phyloP scores from a whole-genome alignment of 2,113 vertebrate genomes.

The Pelmatolapia mariae region DNA sequence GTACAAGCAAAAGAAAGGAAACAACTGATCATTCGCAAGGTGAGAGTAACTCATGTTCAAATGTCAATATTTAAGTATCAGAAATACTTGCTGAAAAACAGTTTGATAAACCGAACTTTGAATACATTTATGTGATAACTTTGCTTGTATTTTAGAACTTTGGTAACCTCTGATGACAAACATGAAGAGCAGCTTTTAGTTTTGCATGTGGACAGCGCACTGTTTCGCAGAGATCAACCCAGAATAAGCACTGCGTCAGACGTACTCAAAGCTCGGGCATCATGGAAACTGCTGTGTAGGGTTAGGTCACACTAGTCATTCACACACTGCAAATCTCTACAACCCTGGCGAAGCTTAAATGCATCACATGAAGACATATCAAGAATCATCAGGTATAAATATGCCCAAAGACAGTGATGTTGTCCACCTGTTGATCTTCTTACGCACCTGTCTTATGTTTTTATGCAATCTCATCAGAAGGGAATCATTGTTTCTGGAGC shows the following conservation, averaged over 20 bases:
- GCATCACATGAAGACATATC: background rate
- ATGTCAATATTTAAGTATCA: background rate
- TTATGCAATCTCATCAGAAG: background rate
- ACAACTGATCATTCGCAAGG: background rate
- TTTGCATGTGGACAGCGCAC: background rate
- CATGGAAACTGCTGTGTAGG: conserved; percentile 5
- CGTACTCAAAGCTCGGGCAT: background rate
- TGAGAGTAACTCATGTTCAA: conserved; percentile 1
- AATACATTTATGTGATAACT: background rate
- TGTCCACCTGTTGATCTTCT: background rate
- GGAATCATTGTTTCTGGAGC: background rate
- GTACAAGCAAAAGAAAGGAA: background rate
- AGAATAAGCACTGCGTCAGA: conserved; percentile 2
- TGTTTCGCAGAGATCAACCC: background rate
- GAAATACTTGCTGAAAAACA: background rate
- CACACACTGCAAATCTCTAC: background rate
- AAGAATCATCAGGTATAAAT: background rate
- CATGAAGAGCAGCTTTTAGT: background rate
- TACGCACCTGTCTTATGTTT: background rate
- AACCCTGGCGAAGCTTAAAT: background rate
- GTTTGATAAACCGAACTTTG: background rate
- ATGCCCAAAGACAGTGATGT: background rate
- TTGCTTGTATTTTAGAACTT: background rate
- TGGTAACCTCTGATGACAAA: background rate
- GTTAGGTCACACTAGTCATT: background rate